Evolutionary conservation across 2,888 invertebrate genomes (phyloP), one percentile per base, ranked within the genome.

Genomic region (Drosophila tanythrix): DNA sequence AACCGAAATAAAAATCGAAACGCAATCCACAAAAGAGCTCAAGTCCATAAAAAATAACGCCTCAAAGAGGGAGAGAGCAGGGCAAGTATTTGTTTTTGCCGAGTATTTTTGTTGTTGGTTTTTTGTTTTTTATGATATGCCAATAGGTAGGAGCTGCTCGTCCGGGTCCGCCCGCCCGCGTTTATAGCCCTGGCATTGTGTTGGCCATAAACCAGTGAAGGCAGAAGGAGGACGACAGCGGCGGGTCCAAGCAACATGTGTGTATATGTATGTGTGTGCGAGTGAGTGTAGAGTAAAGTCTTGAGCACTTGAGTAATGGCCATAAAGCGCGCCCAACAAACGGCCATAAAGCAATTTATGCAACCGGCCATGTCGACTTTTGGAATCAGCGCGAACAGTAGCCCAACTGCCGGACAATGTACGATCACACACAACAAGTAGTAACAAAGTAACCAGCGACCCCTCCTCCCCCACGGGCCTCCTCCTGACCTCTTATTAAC

Each of bases 281-380:
- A 56, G 60, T 56, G 33, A 36, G 33, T 43, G 52, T 51, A 35
- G 55, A 57, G 65, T 69, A 63, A 63, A 67, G 84, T 83, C 82
- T 81, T 79, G 84, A 88, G 81, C 89, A 91, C 89, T 91, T 90
- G 83, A 90, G 81, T 90, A 82, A 89, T 82, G 89, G 85, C 79
- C 90, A 89, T 89, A 89, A 89, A 89, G 88, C 74, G 81, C 87
- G 76, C 79, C 70, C 82, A 76, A 73, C 83, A 81, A 85, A 81
- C 73, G 79, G 82, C 67, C 88, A 88, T 88, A 88, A 88, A 88
- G 85, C 89, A 87, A 88, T 88, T 88, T 89, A 90, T 90, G 88
- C 86, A 82, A 77, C 79, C 68, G 71, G 67, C 74, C 70, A 77
- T 71, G 71, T 43, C 88, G 84, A 85, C 84, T 87, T 76, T 89